Evolutionary conservation across 1,140 invertebrate genomes (phyloP).

Genomic region (honey bee (Apis mellifera)): Amel_HAv3.1 CM009942.2:7157501-7158000

Average conservation of each 20-base stretch:
- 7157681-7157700: slow-evolving; percentile 51
- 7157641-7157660: slow-evolving; percentile 15
- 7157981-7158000: slow-evolving; percentile 2
- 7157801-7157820: slow-evolving; percentile 18
- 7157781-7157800: slow-evolving; percentile 24
- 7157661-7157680: slow-evolving; percentile 2
- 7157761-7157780: slow-evolving; percentile 1
- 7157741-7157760: slow-evolving; percentile 5
- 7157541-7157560: not conserved
- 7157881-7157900: slow-evolving; percentile 17
- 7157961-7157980: slow-evolving; percentile 15
- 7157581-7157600: too few species aligned
- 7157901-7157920: slow-evolving; percentile 51
- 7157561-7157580: not conserved
- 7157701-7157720: slow-evolving; percentile 78
- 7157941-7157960: not conserved
- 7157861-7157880: slow-evolving; percentile 38
- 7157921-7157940: slow-evolving; percentile 38
- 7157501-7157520: not conserved
- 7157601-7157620: slow-evolving; percentile 15
- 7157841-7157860: slow-evolving; percentile 60
- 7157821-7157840: slow-evolving; percentile 68
- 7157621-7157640: slow-evolving; percentile 51
- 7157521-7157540: slow-evolving; percentile 31
- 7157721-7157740: slow-evolving; percentile 50